Evolutionary conservation across 2,888 invertebrate genomes (phyloP).

Genomic region (Dione vanillae): DNA sequence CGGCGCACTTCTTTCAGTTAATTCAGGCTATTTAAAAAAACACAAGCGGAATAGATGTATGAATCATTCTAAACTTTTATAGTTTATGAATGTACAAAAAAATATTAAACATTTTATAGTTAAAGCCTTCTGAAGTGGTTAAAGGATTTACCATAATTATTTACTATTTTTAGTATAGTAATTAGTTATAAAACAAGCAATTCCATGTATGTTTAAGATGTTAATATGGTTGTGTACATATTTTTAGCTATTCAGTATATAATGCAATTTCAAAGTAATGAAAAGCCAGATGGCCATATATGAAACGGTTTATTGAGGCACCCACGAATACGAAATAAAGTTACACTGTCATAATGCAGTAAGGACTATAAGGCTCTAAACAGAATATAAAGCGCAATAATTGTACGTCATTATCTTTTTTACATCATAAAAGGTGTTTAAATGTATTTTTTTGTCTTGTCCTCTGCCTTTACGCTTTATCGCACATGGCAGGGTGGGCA

Average conservation of each 20-base stretch:
- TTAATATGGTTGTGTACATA: not conserved
- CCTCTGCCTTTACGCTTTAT: not conserved
- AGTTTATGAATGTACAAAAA: not conserved
- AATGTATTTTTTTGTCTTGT: no score
- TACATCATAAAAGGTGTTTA: no score
- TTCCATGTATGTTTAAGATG: not conserved
- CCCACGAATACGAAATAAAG: not conserved
- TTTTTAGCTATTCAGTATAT: not conserved
- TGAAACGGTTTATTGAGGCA: not conserved
- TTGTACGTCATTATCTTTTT: no score
- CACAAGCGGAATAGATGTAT: constrained; percentile 24
- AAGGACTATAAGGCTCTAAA: not conserved
- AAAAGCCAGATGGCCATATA: not conserved
- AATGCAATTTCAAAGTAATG: not conserved
- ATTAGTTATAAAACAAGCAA: no score
- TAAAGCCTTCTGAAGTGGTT: not conserved
- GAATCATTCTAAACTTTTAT: not conserved
- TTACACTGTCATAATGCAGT: not conserved
- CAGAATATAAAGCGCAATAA: no score
- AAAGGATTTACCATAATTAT: no score
- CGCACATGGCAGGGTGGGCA: not conserved
- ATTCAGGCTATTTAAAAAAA: constrained; percentile 53
- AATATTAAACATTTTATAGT: not conserved
- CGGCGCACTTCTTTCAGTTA: constrained; percentile 57
- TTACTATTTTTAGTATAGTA: no score